phyloP scores from a whole-genome alignment of 2,888 invertebrate genomes.

The Ormyrus thymus region DNA sequence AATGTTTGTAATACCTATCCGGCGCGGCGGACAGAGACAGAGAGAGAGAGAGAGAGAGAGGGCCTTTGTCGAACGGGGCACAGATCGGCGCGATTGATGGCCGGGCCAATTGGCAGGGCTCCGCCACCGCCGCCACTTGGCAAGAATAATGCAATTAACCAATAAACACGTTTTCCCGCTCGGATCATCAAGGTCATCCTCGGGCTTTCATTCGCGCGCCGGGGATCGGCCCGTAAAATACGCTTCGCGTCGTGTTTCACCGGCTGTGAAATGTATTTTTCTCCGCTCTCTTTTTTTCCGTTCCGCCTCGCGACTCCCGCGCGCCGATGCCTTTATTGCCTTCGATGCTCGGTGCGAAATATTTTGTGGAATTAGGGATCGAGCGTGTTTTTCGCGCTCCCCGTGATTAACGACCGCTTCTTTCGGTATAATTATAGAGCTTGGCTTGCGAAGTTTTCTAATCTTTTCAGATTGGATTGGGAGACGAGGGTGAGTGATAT shows the following conservation, averaged over 20 bases:
- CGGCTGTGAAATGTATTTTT: no score
- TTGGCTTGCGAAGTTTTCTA: no score
- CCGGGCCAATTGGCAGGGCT: slow-evolving; percentile 63
- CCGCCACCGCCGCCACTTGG: slow-evolving; percentile 63
- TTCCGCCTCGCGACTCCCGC: no score
- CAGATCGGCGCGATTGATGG: slow-evolving; percentile 62
- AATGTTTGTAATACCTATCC: slow-evolving; percentile 2
- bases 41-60: slow-evolving; percentile 51
- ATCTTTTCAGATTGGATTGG: no score
- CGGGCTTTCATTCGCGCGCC: not conserved
- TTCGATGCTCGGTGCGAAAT: no score
- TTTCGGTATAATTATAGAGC: no score
- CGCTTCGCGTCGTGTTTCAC: no score
- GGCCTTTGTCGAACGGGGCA: slow-evolving; percentile 61
- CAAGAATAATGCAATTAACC: slow-evolving; percentile 73
- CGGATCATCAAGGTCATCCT: slow-evolving; percentile 44
- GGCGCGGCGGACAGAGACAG: not conserved
- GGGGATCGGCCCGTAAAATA: not conserved
- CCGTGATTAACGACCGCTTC: no score
- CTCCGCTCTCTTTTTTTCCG: not conserved
- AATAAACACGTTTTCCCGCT: slow-evolving; percentile 69
- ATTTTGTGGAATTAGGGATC: no score
- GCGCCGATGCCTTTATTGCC: no score
- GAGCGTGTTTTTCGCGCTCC: no score
- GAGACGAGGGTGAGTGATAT: no score